Base-by-base conservation (phyloP, 2,888 invertebrate genomes). In the Phengaris arion region DNA sequence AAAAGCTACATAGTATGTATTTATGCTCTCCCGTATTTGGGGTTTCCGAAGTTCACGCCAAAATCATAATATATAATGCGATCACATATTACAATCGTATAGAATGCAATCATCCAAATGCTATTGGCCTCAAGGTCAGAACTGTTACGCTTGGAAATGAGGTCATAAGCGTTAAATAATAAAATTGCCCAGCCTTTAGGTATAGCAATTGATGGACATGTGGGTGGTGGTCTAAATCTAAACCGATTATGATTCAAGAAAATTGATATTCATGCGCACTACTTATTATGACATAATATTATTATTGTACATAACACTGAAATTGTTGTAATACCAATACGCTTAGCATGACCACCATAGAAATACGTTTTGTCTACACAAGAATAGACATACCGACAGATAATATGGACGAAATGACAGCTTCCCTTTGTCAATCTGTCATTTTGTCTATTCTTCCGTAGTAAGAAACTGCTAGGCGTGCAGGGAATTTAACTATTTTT, bases 111-210 rank as follows among this genome's bases (percentile, higher is more conserved):
- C 52, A 52, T 72, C 54, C 35, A 22, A 52, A 52, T 35, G 52
- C 52, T 54, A 22, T 35, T 72, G 72, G 52, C 54, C 72, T 9
- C 72, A 72, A 72, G 72, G 72, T 54, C 69, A 55, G 46, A 74
- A 10, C 68, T 68, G 35, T 74, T 52, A 52, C 64, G 64, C n/a
- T 46, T 57, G 46, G 68, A 69, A 77, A 77, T 77, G 76, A 77
- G 76, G 75, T 76, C 76, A 76, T 76, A 74, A 75, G 68, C 74
- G 75, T 52, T 68, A 72, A 77, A 77, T 73, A 75, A 74, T 76
- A 76, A 76, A 75, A 77, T 77, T 77, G 75, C 57, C 68, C 68
- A n/a, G 57, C 13, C 59, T 35, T 46, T 55, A 35, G 3, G 35
- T 35, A 15, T 55, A 75, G 55, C 74, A 75, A 75, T 68, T 75